Base-by-base conservation (phyloP, 2,888 invertebrate species). In the Cheilosia grossa region DNA sequence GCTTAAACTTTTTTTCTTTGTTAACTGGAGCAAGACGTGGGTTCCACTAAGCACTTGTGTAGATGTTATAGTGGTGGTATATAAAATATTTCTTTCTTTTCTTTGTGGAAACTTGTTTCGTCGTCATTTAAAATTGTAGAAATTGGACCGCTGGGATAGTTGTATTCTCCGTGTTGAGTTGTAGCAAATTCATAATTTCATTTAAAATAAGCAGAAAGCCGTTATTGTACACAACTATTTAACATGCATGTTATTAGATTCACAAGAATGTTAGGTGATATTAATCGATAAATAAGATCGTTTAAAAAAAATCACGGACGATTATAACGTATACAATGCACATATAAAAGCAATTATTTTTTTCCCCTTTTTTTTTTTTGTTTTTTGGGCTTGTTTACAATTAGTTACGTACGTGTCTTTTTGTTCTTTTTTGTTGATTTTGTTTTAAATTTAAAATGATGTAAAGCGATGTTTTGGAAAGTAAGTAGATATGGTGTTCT, bases 71-170 rank as follows among this genome's bases (percentile, higher is more conserved):
- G 21, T 53, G 63, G 42, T 73, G 63, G 54, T 63, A 44, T 63
- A 54, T 73, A 73, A 73, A 63, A 54, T 54, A 63, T 63, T 73
- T 63, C 53, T 44, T 54, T 54, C 21, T 40, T 63, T 63, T 67
- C 61, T 44, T 63, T 17, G 61, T 63, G 21, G 63, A 63, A 54
- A 73, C 54, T 56, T 64, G 56, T 37, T 58, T 66, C 27, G 56
- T 58, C 47, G 40, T 66, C 74, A 56, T 66, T 66, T 66, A 66
- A 74, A 74, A 74, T 58, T 74, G 27, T 40, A 58, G 63, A 64
- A 54, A 74, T 58, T 66, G 64, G 64, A 58, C 64, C 74, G 64
- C 56, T 74, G 44, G n/a, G 44, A 63, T 49, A 40, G 17, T 66
- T 49, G 47, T 49, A 27, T 56, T 74, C 44, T 63, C 27, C 17